Evolutionary conservation across 2,797 vertebrate genomes (phyloP), one percentile per base, ranked within the genome.

Genomic region (Bovichtus variegatus): DNA sequence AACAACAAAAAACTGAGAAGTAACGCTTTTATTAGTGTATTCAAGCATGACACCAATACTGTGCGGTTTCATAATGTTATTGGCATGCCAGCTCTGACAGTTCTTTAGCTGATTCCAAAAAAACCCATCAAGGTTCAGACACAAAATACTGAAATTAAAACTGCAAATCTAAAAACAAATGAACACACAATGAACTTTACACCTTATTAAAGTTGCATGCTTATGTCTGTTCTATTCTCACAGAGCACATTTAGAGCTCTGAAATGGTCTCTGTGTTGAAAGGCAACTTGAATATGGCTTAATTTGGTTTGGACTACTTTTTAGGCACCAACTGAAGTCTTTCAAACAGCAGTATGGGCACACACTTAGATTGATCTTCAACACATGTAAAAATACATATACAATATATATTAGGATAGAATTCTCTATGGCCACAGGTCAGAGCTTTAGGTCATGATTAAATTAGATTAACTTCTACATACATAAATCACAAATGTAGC

Each of bases 41-140:
- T n/a, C 9, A 46, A 27, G 2, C 2, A 4, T 15, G 25, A 70
- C 31, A 64, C 6, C 2, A 18, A 23, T 3, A 65, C 25, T n/a
- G 5, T 38, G 34, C 25, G 10, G 21, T 15, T 53, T 78, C 19
- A 19, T n/a, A 2, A 12, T 2, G 86, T 76, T 84, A 83, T 65
- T 88, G 23, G 67, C 36, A 65, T 23, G 31, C 29, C 50, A 76
- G n/a, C n/a, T n/a, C n/a, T n/a, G n/a, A n/a, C n/a, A n/a, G n/a
- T n/a, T 34, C 31, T 34, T 34, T 34, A 34, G 31, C 31, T 34
- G 6, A 34, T 34, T 34, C 31, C 31, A 34, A 34, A 34, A 34
- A 34, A n/a, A n/a, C n/a, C n/a, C n/a, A n/a, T n/a, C n/a, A n/a
- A n/a, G n/a, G 31, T 34, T 34, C 31, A 34, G 31, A 34, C 31